phyloP scores from a whole-genome alignment of 2,797 vertebrate species.

The Coilia nasus region DNA sequence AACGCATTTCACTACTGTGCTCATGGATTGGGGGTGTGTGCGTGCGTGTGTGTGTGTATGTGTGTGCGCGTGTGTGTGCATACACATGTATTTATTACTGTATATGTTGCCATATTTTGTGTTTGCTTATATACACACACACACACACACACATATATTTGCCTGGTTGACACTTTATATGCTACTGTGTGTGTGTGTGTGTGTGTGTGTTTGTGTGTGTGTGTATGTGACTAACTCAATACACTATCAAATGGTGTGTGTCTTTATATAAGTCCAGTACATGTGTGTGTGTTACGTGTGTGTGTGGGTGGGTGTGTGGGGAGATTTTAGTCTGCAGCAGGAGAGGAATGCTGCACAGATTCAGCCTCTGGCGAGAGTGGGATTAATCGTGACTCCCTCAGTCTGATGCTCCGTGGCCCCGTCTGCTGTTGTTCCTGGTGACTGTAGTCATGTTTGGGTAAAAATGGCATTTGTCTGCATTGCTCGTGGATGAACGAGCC shows the following conservation, averaged over 20 bases:
- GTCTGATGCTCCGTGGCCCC: background rate
- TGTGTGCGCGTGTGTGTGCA: too few relatives aligned
- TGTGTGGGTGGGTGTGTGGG: background rate
- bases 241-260: background rate
- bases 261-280: background rate
- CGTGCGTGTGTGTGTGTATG: too few relatives aligned
- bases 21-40: background rate
- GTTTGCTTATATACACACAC: too few relatives aligned
- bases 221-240: background rate
- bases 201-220: background rate
- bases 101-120: background rate
- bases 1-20: background rate
- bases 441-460: slow-evolving; percentile 18
- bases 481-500: slow-evolving; percentile 11
- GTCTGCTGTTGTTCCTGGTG: slow-evolving; percentile 15
- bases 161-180: too few relatives aligned
- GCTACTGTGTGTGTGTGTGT: background rate
- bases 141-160: too few relatives aligned
- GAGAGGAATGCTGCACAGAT: background rate
- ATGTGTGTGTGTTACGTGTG: background rate
- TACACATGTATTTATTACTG: background rate
- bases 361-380: background rate
- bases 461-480: slow-evolving; percentile 25
- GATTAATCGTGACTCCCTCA: background rate
- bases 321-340: background rate